phyloP scores from a whole-genome alignment of 2,797 vertebrate species.

The Manis pentadactyla region DNA sequence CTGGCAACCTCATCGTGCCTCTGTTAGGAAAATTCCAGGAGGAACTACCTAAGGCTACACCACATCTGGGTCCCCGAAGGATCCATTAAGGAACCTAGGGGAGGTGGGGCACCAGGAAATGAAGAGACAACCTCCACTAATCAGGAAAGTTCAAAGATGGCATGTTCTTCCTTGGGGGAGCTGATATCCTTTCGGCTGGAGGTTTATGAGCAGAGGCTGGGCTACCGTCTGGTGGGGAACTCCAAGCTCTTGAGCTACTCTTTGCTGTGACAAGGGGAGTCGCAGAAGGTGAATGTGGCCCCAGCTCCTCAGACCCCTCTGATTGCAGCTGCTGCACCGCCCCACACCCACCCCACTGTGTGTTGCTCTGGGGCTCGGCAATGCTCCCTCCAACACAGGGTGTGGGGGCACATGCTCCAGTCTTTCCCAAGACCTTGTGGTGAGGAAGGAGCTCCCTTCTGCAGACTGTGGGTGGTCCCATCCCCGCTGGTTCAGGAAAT shows the following conservation, averaged over 20 bases:
- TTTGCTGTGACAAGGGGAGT: background rate
- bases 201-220: background rate
- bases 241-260: background rate
- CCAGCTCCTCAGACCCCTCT: background rate
- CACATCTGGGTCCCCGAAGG: background rate
- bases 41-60: accelerated
- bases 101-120: background rate
- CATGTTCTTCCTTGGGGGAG: background rate
- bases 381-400: background rate
- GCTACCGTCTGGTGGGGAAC: background rate
- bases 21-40: background rate
- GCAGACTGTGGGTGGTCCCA: background rate
- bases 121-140: background rate
- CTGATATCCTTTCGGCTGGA: background rate
- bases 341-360: accelerated
- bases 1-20: background rate
- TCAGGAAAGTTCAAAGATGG: background rate
- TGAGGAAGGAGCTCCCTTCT: background rate
- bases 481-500: background rate
- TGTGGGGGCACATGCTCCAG: background rate
- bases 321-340: no score
- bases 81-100: background rate
- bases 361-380: accelerated
- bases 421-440: background rate
- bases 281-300: background rate